Base-by-base conservation (phyloP, 2,797 vertebrate genomes). In the Smutsia gigantea region DNA sequence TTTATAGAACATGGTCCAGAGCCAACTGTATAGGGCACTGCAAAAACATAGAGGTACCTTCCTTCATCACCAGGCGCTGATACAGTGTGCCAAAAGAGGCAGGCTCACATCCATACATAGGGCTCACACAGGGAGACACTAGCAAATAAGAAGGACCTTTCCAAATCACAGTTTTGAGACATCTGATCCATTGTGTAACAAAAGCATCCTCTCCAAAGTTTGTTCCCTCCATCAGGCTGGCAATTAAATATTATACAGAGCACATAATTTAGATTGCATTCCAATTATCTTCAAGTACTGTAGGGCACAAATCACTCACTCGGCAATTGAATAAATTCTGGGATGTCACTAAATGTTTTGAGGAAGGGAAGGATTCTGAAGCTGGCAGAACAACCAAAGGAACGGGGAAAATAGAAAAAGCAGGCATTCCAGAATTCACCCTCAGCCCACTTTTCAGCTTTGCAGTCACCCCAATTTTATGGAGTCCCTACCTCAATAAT, bases 171-270 rank as follows among this genome's bases (percentile, higher is more conserved):
- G 59, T 69, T 82, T 69, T 15, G 78, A 95, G 71, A 94, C 72
- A 83, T n/a, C 2, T 55, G 66, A 92, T 34, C 59, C 59, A 75
- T 12, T 68, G 75, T 42, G 68, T 71, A 37, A 7, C 10, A 78
- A 90, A 79, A 87, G 55, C 13, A 82, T 68, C 46, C 13, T 87
- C 93, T 34, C 89, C 79, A 93, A 75, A 92, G 81, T 86, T 27
- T 5, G 4, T 49, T 90, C 81, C 77, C 61, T 69, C 53, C 96
- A 74, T 7, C 74, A 2, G 31, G 93, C 69, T 57, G 86, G 75
- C 91, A 97, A 95, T 97, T 97, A 96, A 96, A 72, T 86, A 97
- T 63, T 95, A 88, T 23, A 95, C 72, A 91, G 31, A 97, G 66
- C 57, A 89, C 61, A 92, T 10, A 66, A 96, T 93, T 98, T 83